A percentile compares a stretch with the other conserved stretches of the same genome.
These are phyloP conservation scores for Meta bourneti DNA, from an alignment of 2,888 invertebrate species.

Conservation along the genomic window DNA sequence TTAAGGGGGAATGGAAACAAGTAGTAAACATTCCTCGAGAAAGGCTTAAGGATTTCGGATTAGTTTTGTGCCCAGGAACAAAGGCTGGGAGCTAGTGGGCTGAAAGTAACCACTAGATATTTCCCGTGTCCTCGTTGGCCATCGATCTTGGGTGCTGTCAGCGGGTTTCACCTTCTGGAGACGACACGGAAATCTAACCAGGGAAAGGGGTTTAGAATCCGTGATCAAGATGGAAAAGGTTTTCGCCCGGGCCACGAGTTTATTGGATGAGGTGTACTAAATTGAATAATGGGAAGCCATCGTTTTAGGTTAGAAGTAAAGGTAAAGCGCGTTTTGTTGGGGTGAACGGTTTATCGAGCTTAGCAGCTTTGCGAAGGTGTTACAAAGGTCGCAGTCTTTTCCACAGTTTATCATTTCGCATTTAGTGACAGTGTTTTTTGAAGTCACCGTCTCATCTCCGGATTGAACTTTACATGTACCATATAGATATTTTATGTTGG, in stretches of 20 bases:
- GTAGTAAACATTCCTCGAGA: not conserved
- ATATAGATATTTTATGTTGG: too few species aligned
- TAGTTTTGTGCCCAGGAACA: not conserved
- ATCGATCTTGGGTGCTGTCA: conserved; percentile 27
- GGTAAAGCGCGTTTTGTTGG: too few species aligned
- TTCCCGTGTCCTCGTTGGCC: not conserved
- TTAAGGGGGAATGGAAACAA: conserved; percentile 9
- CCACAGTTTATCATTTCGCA: too few species aligned
- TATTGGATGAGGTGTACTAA: not conserved
- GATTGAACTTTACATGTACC: too few species aligned
- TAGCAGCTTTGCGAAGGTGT: too few species aligned
- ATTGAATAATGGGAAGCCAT: not conserved
- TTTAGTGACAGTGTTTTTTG: too few species aligned
- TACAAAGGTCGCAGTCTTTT: too few species aligned
- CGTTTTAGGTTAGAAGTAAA: too few species aligned
- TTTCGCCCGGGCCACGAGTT: not conserved
- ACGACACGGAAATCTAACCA: not conserved
- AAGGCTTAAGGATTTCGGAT: not conserved
- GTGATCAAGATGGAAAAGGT: conserved; percentile 42
- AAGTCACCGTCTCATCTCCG: too few species aligned
- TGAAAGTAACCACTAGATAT: conserved; percentile 7
- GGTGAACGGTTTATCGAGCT: too few species aligned
- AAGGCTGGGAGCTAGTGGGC: not conserved
- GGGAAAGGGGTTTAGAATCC: not conserved
- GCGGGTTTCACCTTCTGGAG: too few species aligned